These are phyloP conservation scores for Cuculus canorus DNA, from an alignment of 2,797 vertebrate genomes.

Conservation along the genomic window DNA sequence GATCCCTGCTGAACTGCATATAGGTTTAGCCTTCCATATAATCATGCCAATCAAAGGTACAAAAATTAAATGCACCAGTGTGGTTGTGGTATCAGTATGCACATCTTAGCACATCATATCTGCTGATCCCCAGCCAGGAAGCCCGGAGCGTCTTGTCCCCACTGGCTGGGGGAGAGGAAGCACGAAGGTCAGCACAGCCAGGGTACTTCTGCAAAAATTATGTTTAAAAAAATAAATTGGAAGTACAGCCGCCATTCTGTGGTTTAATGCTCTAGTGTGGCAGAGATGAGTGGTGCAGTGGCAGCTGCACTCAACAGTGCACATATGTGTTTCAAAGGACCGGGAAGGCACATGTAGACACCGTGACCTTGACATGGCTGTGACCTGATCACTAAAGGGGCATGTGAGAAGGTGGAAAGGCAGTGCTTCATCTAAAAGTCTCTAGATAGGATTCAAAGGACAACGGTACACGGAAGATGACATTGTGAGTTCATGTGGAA, in stretches of 20 bases:
- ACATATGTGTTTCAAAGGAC: too few relatives aligned
- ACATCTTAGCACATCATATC: background rate
- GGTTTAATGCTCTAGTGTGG: background rate
- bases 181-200: background rate
- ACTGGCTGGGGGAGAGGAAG: background rate
- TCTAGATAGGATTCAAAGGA: background rate
- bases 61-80: background rate
- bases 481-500: background rate
- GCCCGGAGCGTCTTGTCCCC: background rate
- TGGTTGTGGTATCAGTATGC: background rate
- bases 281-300: background rate
- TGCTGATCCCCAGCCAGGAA: rapidly evolving
- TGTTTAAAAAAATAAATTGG: background rate
- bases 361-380: background rate
- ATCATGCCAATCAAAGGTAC: background rate
- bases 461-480: background rate
- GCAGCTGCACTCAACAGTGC: rapidly evolving
- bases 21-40: background rate
- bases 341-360: background rate
- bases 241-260: background rate
- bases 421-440: background rate
- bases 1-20: background rate
- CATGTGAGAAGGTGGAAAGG: background rate
- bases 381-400: rapidly evolving
- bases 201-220: background rate